Percentiles rank a stretch among this genome's conserved stretches.
These are phyloP conservation scores for Osmoderma eremita DNA, from an alignment of 2,888 invertebrate genomes.

Conservation along the genomic window DNA sequence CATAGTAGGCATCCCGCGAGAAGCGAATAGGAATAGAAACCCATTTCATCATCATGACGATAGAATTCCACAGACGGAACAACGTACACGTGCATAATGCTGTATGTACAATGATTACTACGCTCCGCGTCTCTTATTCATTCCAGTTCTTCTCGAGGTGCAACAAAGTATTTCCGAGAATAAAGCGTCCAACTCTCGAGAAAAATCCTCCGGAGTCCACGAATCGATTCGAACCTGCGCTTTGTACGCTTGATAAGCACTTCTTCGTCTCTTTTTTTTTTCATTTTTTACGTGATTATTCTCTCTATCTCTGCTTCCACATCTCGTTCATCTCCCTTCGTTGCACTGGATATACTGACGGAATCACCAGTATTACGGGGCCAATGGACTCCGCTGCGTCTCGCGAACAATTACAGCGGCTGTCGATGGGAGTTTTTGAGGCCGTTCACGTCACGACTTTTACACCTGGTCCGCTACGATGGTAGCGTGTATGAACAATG, in stretches of 20 bases:
- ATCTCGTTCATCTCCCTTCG: conserved; percentile 16
- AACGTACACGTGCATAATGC: neutral
- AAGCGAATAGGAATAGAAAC: neutral
- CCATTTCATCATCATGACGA: neutral
- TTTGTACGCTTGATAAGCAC: conserved; percentile 24
- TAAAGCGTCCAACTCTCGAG: conserved; percentile 27
- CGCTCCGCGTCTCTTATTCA: conserved; percentile 14
- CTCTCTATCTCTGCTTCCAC: neutral
- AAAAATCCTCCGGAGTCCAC: conserved; percentile 26
- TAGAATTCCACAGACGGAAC: neutral
- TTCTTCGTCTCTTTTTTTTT: conserved; percentile 5
- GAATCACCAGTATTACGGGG: conserved; percentile 22
- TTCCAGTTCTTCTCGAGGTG: conserved; percentile 2
- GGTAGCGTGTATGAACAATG: conserved; percentile 1
- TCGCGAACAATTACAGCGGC: conserved; percentile 30
- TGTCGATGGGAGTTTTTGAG: conserved; percentile 18
- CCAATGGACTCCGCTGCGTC: conserved; percentile 30
- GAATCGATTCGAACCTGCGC: conserved; percentile 22
- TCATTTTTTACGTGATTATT: too few relatives aligned
- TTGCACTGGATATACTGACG: neutral
- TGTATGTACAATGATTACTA: conserved; percentile 15
- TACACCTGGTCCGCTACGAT: conserved; percentile 33
- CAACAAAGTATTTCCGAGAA: conserved; percentile 35
- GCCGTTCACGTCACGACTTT: conserved; percentile 32
- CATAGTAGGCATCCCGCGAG: conserved; percentile 6